Base-by-base conservation (phyloP, 2,113 vertebrate species). In the Nothobranchius kuhntae region DNA sequence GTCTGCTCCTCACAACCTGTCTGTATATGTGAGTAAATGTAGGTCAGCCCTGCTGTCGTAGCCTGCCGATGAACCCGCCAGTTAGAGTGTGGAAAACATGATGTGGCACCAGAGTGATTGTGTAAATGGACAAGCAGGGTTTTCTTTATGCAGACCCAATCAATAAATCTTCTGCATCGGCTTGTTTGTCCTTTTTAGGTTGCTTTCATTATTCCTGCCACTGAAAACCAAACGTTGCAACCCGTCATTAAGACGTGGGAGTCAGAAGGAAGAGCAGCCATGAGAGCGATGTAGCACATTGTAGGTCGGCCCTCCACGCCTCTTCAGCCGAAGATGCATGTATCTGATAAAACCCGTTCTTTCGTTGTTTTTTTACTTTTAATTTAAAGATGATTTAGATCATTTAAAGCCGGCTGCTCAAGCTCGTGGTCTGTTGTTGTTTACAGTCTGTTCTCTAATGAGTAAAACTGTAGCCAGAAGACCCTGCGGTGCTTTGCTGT, bases 21-120 rank as follows among this genome's bases (percentile, higher is more conserved):
- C 7, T 75, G 55, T 40, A 54, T 57, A 48, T 30, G 61, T 56
- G 64, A 56, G 13, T 64, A 86, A 89, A 91, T 91, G 76, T 93
- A 91, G 92, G 92, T 92, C 91, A 92, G 85, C 71, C 77, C 67
- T 85, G 83, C 73, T 78, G 77, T 72, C 78, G 56, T 75, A 75
- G 69, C 83, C 87, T 53, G 52, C 77, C 63, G 78, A 64, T 89
- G 88, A 87, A 86, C 81, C 89, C 76, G 72, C 53, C 66, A 84
- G 81, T 88, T 66, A 70, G 40, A 48, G 53, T 73, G 59, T 58
- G 61, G 82, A 81, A 76, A 77, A 77, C 77, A 55, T 70, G 48
- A 83, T 72, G 21, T 78, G 77, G 78, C 76, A 70, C 68, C 55
- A 48, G 57, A 54, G 52, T 48, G 13, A 64, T 56, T 51, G 1